These are phyloP conservation scores for Alexandromys fortis DNA, from an alignment of 2,113 vertebrate species.

Conservation along the genomic window DNA sequence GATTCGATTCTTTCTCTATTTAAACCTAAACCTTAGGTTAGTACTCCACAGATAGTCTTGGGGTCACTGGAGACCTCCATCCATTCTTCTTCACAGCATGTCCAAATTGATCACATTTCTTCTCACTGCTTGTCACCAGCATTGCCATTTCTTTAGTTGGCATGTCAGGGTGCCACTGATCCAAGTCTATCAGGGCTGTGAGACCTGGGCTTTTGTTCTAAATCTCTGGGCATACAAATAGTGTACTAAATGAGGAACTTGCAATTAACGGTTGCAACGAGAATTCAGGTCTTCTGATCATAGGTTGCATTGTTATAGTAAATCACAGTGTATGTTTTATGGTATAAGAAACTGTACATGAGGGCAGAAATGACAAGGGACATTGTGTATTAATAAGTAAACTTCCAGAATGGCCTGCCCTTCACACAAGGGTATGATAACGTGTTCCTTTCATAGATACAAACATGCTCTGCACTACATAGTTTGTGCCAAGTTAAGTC, in stretches of 20 bases:
- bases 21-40: neutral
- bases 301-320: neutral
- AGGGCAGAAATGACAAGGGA: constrained; percentile 3
- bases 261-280: neutral
- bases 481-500: constrained; percentile 41
- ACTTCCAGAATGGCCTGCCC: neutral
- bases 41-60: neutral
- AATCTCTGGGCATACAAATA: neutral
- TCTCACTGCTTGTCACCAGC: neutral
- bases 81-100: neutral
- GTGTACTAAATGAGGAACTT: neutral
- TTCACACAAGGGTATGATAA: neutral
- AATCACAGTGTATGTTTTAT: neutral
- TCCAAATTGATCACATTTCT: neutral
- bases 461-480: neutral
- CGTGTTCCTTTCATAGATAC: neutral
- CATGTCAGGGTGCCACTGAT: neutral
- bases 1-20: neutral
- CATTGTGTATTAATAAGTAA: neutral
- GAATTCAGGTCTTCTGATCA: neutral
- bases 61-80: neutral
- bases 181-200: neutral
- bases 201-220: neutral
- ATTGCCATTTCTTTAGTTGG: neutral
- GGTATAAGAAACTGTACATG: neutral